Evolutionary conservation across 2,888 invertebrate species (phyloP), one percentile per base, ranked within the genome.

Genomic region (Tubulanus polymorphus): DNA sequence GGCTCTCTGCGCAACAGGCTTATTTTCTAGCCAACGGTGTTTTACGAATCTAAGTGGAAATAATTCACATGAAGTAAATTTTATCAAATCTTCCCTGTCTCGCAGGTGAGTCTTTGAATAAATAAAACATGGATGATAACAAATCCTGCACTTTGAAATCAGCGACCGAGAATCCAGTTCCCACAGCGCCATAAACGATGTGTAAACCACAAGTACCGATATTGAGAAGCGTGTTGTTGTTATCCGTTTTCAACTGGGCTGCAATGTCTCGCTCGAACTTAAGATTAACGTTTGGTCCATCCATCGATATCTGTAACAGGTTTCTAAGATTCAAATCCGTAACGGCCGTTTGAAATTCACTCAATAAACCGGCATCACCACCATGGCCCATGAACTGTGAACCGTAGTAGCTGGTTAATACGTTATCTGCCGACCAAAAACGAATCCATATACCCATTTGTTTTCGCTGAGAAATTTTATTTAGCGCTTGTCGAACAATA

Each of bases 81-180:
- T 26, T 20, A 25, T n/a, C 23, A 20, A 35, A 50, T 20, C 55
- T 49, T 10, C 26, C 37, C 29, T 46, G 25, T 20, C 54, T 25
- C 1, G 51, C 56, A 27, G 56, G 46, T 1, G 52, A 27, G 37
- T 53, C 52, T 23, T 56, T 54, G 37, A 56, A 56, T n/a, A 55
- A 25, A 6, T 32, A 49, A 20, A 30, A 57, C 1, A 26, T 3
- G 35, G 30, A 28, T 23, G 28, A 57, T 15, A 37, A 57, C 3
- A 46, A 20, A 5, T 57, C 23, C 2, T 56, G 18, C 12, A 56
- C 6, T 8, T 15, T 41, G 41, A 41, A 41, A 18, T 41, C 6
- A 15, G 18, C 23, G 6, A 20, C 23, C 23, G 18, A 18, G 20
- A 41, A 20, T 5, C 20, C 41, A 41, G 18, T 8, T 15, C 23